Evolutionary conservation across 2,888 invertebrate genomes (phyloP).

Genomic region (Zonitis immaculata): DNA sequence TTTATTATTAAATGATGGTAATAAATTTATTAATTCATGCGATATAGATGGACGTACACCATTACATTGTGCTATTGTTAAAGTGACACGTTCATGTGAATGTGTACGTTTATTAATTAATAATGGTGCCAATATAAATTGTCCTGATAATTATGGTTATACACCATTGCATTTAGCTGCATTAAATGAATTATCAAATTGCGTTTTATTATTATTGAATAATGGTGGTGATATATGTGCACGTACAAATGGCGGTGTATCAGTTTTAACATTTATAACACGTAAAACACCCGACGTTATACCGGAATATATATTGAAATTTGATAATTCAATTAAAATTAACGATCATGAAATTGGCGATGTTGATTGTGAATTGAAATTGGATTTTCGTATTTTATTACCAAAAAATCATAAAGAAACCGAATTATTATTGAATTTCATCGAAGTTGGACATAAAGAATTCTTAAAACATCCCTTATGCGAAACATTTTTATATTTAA

Average conservation of each 20-base stretch:
- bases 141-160: constrained; percentile 76
- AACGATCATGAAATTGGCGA: constrained; percentile 83
- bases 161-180: constrained; percentile 80
- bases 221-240: constrained; percentile 79
- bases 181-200: constrained; percentile 73
- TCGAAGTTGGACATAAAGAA: constrained; percentile 75
- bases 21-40: constrained; percentile 50
- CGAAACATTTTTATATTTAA: constrained; percentile 77
- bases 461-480: constrained; percentile 79
- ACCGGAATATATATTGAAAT: constrained; percentile 57
- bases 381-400: constrained; percentile 61
- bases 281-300: constrained; percentile 80
- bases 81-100: constrained; percentile 67
- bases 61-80: constrained; percentile 74
- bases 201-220: constrained; percentile 67
- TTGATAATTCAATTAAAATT: constrained; percentile 71
- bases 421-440: constrained; percentile 64
- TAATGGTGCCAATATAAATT: constrained; percentile 69
- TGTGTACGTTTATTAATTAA: constrained; percentile 62
- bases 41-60: constrained; percentile 75
- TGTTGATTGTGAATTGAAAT: constrained; percentile 75
- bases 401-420: constrained; percentile 64
- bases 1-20: constrained; percentile 58
- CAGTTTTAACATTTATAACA: constrained; percentile 75
- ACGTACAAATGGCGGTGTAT: constrained; percentile 74